Evolutionary conservation across 2,113 vertebrate species (phyloP).

Genomic region (Larimichthys crocea): DNA sequence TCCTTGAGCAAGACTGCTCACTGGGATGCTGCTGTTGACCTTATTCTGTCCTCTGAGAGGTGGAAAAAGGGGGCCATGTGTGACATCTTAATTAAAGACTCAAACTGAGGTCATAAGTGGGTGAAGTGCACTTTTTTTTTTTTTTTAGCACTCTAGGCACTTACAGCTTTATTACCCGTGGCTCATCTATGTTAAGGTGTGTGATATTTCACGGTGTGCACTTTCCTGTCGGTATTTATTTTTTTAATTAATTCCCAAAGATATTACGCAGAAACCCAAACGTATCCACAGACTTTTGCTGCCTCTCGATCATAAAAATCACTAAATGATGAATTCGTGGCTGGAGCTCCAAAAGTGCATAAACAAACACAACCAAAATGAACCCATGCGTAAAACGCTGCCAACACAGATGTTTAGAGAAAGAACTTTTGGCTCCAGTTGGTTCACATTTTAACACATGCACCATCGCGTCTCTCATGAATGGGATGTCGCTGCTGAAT

Average conservation of each 20-base stretch:
- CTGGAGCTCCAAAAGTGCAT: background rate
- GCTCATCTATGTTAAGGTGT: background rate
- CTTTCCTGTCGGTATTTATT: background rate
- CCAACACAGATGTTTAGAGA: slow-evolving; percentile 15
- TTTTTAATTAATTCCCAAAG: background rate
- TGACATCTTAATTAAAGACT: slow-evolving; percentile 21
- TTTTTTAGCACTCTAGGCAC: background rate
- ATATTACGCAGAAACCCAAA: background rate
- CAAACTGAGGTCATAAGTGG: background rate
- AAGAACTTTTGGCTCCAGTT: background rate
- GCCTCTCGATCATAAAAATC: background rate
- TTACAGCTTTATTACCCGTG: background rate
- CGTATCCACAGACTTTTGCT: too few species aligned
- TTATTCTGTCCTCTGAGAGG: slow-evolving; percentile 32
- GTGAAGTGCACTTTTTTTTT: background rate
- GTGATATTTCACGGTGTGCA: too few species aligned
- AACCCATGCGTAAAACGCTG: background rate
- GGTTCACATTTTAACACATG: slow-evolving; percentile 38
- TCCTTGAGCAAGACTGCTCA: slow-evolving; percentile 46
- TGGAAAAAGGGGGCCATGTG: background rate
- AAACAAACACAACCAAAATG: background rate
- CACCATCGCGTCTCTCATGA: slow-evolving; percentile 37
- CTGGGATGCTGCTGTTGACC: slow-evolving; percentile 35
- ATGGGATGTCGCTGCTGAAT: slow-evolving; percentile 40
- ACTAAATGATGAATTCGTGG: background rate